Evolutionary conservation across 2,888 invertebrate genomes (phyloP), one percentile per base, ranked within the genome.

Genomic region (Pediacus dermestoides): DNA sequence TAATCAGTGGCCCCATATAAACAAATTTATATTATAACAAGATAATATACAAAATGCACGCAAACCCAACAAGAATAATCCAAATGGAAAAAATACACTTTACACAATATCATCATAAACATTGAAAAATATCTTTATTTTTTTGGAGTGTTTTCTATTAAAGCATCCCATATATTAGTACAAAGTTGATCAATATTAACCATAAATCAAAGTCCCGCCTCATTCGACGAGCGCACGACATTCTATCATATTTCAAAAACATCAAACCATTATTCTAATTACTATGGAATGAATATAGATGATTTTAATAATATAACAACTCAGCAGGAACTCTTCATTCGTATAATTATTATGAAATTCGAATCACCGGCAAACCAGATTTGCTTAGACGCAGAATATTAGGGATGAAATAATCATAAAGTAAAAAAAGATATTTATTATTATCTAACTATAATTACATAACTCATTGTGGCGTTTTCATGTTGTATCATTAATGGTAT

Each of bases 171-270:
- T n/a, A 37, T 44, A 50, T 48, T 45, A 48, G 48, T 39, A 30
- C 25, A 27, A 34, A 38, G 46, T 48, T 48, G 55, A 60, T 62
- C 65, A 60, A 63, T 64, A 63, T 52, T 57, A 55, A 56, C 61
- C 62, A 64, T 65, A 65, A 64, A 65, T 65, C 65, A 64, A 64
- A 65, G 61, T 63, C 63, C 61, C 62, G 56, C 63, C 64, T 63
- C 50, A 57, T 60, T 57, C 53, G 53, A 53, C 54, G 57, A 60
- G 58, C 52, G 59, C 65, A 65, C 64, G 65, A 60, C 64, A 65
- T 65, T 60, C 64, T 60, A 61, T 63, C 64, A 64, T 65, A 64
- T 64, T 65, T 64, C 65, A 65, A 65, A 64, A 65, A 64, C 61
- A 64, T 63, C 63, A 58, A 61, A 57, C 63, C 64, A 65, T 65